Percentiles rank a stretch among this genome's conserved stretches.
Evolutionary conservation across 2,888 invertebrate species (phyloP).

Genomic region (Melanostoma scalare): DNA sequence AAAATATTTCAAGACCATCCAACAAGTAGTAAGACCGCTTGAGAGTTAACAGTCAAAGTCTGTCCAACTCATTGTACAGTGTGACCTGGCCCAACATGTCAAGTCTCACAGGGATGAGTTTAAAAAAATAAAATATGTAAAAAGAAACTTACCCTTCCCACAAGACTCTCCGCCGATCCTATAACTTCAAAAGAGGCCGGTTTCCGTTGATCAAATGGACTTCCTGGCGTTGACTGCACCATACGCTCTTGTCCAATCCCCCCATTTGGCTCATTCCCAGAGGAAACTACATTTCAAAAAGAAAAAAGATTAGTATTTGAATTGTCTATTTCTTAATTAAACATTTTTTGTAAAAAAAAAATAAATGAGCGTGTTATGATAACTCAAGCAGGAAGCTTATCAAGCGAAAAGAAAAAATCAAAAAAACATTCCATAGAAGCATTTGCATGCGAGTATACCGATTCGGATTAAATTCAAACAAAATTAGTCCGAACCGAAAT

Average conservation of each 20-base stretch:
- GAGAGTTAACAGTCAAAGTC: no score
- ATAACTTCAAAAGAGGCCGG: constrained; percentile 90
- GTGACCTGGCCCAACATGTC: no score
- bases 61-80: no score
- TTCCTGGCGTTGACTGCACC: constrained; percentile 87
- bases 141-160: constrained; percentile 89
- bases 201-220: constrained; percentile 86
- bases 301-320: constrained; percentile 2
- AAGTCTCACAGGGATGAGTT: no score
- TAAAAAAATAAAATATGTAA: no score
- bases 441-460: constrained; percentile 5
- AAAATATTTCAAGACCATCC: no score
- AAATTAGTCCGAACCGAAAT: no score
- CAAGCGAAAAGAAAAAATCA: constrained; percentile 5
- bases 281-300: constrained; percentile 34
- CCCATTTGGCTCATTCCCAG: constrained; percentile 75
- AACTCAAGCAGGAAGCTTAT: no score
- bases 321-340: no score
- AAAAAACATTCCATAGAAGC: not conserved
- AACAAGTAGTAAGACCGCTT: no score
- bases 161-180: constrained; percentile 97
- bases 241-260: constrained; percentile 83
- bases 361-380: constrained; percentile 1
- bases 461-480: no score
- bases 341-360: constrained; percentile 12